Base-by-base conservation (phyloP, 2,888 invertebrate species). In the Lasioglossum figueresi region DNA sequence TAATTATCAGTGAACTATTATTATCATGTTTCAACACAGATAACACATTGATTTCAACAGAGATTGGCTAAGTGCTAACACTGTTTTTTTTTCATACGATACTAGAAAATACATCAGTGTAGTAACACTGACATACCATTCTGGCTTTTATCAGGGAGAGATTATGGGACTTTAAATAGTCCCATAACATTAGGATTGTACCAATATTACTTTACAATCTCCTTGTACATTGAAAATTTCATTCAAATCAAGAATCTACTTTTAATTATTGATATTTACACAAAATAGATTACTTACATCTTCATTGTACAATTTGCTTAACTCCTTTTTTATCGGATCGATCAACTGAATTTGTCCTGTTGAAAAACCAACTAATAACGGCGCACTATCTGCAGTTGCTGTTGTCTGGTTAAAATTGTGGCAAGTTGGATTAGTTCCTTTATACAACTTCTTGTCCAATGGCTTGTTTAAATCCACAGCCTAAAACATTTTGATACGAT, bases 351-450 rank as follows among this genome's bases (percentile, higher is more conserved):
- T 98, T 96, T 99, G 99, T 88, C 99, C 99, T 43, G 99, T 99
- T 92, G 99, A 99, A 96, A 99, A 99, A 82, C 99, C 99, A 93
- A 99, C 98, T 92, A 99, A 96, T 89, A 99, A 96, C 79, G 98
- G 97, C 37, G 98, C 98, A 95, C 97, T 97, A 86, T 99, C 98
- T 27, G 96, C 96, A 83, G 97, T 97, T 93, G 98, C 97, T 77
- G 97, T 97, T 89, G 97, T 96, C 76, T 97, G 96, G 96, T 99
- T 99, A 95, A 99, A 99, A 96, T 99, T 99, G 95, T 99, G 99
- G 95, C 99, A 99, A 43, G 99, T 99, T 31, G 99, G 99, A 96
- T 98, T 99, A 78, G 99, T 99, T 93, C 99, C 99, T 96, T 99
- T 99, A 95, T 99, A 99, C 94, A 99, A 97, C 95, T 99, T 98